These are phyloP conservation scores for Pantherophis alleghaniensis DNA, from an alignment of 2,797 vertebrate genomes.

Conservation along the genomic window DNA sequence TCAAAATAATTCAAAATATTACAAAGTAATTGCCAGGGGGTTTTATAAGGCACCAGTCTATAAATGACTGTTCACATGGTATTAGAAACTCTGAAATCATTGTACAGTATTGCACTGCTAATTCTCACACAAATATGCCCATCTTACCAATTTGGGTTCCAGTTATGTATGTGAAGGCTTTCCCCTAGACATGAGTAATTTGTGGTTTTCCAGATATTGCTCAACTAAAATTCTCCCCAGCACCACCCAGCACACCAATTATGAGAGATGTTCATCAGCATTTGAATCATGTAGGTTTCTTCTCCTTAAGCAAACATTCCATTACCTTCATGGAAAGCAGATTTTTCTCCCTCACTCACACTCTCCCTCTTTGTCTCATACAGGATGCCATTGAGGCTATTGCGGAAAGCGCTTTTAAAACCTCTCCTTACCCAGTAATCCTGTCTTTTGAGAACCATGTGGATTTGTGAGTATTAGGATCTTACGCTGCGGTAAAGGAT, in stretches of 20 bases:
- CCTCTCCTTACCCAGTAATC: slow-evolving; percentile 89
- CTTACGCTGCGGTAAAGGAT: not conserved
- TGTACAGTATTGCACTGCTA: not conserved
- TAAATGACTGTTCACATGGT: not conserved
- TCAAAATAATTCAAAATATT: not conserved
- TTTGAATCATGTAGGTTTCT: not conserved
- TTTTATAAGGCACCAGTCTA: not conserved
- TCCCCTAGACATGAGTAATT: not conserved
- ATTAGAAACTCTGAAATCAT: not conserved
- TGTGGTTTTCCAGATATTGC: not conserved
- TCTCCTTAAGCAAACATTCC: not conserved
- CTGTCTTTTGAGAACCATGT: slow-evolving; percentile 98
- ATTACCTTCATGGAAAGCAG: not conserved
- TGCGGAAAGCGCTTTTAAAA: slow-evolving; percentile 96
- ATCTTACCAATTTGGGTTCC: not conserved
- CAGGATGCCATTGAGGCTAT: slow-evolving; percentile 98
- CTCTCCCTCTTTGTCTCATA: slow-evolving; percentile 11
- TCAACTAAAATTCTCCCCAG: not conserved
- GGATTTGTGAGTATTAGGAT: slow-evolving; percentile 85
- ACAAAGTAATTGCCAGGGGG: not conserved
- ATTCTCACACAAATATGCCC: not conserved
- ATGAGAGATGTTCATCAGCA: not conserved
- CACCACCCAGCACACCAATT: not conserved
- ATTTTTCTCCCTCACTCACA: not conserved
- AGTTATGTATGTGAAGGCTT: not conserved